phyloP scores from a whole-genome alignment of 2,113 vertebrate species.

The Lampris incognitus region DNA sequence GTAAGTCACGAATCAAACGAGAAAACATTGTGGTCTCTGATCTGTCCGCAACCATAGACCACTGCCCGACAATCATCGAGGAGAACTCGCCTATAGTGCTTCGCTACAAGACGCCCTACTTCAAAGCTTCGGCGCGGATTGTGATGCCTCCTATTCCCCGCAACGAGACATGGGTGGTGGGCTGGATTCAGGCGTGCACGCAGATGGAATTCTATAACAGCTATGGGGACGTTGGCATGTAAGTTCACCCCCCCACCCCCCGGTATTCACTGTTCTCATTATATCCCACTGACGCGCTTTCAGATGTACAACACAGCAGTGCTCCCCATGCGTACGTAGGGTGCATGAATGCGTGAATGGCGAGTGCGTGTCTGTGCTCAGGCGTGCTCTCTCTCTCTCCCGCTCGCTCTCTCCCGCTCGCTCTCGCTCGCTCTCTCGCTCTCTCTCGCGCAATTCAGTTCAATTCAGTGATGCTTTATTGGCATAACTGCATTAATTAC shows the following conservation, averaged over 20 bases:
- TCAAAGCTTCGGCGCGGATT: slow-evolving; percentile 93
- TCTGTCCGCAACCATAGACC: slow-evolving; percentile 94
- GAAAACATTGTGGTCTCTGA: slow-evolving; percentile 96
- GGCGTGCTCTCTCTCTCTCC: too few species aligned
- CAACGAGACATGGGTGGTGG: slow-evolving; percentile 96
- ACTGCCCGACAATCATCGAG: slow-evolving; percentile 92
- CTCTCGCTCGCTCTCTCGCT: too few species aligned
- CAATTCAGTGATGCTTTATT: too few species aligned
- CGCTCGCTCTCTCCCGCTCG: too few species aligned
- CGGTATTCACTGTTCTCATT: background rate
- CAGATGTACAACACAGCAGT: background rate
- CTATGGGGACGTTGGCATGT: slow-evolving; percentile 95
- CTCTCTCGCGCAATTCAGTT: too few species aligned
- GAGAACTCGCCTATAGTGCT: slow-evolving; percentile 97
- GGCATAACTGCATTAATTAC: too few species aligned
- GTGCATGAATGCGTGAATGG: background rate
- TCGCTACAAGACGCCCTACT: slow-evolving; percentile 97
- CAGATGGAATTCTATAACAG: slow-evolving; percentile 99
- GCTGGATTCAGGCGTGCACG: slow-evolving; percentile 98
- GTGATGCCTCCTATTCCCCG: slow-evolving; percentile 94
- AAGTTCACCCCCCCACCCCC: slow-evolving; percentile 74
- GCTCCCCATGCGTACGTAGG: background rate
- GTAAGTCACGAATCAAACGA: slow-evolving; percentile 93
- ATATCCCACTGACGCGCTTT: background rate
- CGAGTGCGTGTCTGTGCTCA: slow-evolving; percentile 9